phyloP scores from a whole-genome alignment of 2,797 vertebrate species.

The Eulemur mongoz region DNA sequence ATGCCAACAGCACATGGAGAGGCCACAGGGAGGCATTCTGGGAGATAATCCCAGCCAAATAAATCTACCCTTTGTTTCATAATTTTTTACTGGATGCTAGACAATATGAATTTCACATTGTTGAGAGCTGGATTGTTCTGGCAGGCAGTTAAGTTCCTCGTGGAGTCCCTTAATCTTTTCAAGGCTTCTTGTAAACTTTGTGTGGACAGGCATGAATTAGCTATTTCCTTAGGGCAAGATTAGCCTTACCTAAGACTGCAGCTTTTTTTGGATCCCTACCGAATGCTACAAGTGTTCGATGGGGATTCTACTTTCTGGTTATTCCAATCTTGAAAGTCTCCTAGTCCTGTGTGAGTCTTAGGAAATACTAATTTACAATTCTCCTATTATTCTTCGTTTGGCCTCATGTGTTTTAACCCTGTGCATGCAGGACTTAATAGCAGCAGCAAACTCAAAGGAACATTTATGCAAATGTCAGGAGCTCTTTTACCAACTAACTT shows the following conservation, averaged over 20 bases:
- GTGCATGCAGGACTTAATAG: neutral
- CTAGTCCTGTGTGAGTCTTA: neutral
- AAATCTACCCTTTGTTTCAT: accelerated
- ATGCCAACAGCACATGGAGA: accelerated
- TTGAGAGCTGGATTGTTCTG: neutral
- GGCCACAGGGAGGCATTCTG: neutral
- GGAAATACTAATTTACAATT: neutral
- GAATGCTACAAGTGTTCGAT: neutral
- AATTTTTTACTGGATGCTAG: neutral
- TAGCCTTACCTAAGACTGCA: neutral
- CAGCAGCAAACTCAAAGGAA: neutral
- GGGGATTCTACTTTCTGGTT: neutral
- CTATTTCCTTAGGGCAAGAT: neutral
- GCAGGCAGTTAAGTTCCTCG: neutral
- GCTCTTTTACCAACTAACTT: neutral
- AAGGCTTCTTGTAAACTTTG: neutral
- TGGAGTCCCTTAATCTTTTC: neutral
- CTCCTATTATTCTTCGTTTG: neutral
- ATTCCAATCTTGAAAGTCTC: neutral
- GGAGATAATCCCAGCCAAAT: neutral
- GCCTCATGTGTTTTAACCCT: neutral
- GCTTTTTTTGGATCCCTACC: neutral
- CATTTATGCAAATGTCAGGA: neutral
- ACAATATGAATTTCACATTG: neutral
- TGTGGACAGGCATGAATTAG: neutral